Evolutionary conservation across 2,797 vertebrate species (phyloP).

Genomic region (Rachycentron canadum): DNA sequence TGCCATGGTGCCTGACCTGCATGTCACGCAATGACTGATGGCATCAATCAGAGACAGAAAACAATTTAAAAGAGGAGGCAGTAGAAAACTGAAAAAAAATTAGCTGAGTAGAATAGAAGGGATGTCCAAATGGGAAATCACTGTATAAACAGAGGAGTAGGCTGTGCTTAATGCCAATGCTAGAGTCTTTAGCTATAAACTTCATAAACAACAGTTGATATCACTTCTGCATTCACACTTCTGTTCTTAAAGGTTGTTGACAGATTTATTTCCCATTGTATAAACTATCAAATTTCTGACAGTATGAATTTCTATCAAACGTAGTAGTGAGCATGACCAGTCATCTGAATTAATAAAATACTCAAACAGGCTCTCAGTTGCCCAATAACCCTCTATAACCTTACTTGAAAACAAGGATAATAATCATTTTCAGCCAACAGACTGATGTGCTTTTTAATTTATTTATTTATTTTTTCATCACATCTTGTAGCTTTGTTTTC

Average conservation of each 20-base stretch:
- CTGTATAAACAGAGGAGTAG: background rate
- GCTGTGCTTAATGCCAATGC: background rate
- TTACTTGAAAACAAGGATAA: conserved; percentile 28
- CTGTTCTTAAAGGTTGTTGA: no score
- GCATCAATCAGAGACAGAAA: conserved; percentile 59
- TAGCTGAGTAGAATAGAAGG: conserved; percentile 20
- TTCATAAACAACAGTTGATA: background rate
- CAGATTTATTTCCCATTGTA: background rate
- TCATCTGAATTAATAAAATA: conserved; percentile 32
- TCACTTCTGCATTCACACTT: no score
- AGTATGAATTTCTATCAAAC: background rate
- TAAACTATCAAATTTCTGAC: background rate
- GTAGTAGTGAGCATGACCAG: background rate
- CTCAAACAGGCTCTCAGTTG: conserved; percentile 6
- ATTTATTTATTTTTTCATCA: background rate
- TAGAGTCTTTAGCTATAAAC: background rate
- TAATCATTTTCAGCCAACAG: conserved; percentile 31
- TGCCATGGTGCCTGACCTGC: conserved; percentile 51
- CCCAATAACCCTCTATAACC: conserved; percentile 38
- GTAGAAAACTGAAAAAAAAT: conserved; percentile 28
- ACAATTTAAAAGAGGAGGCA: conserved; percentile 43
- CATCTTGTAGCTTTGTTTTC: background rate
- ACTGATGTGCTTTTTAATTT: no score
- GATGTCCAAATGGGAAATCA: conserved; percentile 13
- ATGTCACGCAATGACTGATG: conserved; percentile 53